phyloP scores from a whole-genome alignment of 2,797 vertebrate genomes.

The Characodon lateralis region DNA sequence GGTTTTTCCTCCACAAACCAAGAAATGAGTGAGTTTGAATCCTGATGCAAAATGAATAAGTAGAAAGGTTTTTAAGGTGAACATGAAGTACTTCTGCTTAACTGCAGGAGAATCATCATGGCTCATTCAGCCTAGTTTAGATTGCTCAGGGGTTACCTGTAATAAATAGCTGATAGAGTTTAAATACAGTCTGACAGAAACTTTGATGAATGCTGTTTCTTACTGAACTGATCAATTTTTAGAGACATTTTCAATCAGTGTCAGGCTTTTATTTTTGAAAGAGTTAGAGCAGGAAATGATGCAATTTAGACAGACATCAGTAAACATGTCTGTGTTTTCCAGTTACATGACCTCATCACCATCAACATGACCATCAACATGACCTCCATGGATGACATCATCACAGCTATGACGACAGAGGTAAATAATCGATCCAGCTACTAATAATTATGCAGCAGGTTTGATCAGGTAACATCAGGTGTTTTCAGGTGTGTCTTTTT shows the following conservation, averaged over 20 bases:
- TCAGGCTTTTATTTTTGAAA: background rate
- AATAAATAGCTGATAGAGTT: background rate
- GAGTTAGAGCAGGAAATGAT: background rate
- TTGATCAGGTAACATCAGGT: background rate
- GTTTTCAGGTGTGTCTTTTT: background rate
- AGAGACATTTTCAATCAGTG: background rate
- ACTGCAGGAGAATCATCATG: too few species aligned
- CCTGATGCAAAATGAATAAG: background rate
- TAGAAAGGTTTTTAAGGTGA: background rate
- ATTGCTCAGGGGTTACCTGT: background rate
- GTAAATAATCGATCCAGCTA: conserved; percentile 12
- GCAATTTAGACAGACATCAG: background rate
- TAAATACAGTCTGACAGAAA: background rate
- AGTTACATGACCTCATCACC: conserved; percentile 16
- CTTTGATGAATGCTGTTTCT: background rate
- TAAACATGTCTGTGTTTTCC: conserved; percentile 1
- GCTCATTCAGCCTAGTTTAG: too few species aligned
- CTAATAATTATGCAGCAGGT: background rate
- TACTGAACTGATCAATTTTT: background rate
- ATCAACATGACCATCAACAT: conserved; percentile 5
- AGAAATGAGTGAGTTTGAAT: background rate
- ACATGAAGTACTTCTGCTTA: too few species aligned
- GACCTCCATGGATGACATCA: conserved; percentile 45
- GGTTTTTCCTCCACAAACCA: background rate
- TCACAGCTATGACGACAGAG: conserved; percentile 22